Conservation (phyloP, 2,113 vertebrate genomes). For the Chaetorhynchus papuensis region DNA sequence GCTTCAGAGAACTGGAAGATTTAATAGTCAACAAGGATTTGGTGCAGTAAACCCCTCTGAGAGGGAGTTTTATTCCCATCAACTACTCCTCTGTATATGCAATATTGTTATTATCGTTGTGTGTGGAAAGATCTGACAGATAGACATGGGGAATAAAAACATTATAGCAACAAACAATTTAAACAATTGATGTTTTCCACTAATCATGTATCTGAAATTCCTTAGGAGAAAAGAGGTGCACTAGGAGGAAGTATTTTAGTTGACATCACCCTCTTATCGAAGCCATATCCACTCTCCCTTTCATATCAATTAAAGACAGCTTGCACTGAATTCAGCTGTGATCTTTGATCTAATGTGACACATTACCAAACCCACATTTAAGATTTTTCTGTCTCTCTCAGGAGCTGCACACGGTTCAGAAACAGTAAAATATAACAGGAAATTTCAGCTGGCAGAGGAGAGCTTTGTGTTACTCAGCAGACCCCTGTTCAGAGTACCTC, state of each 20-base stretch:
- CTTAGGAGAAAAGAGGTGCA: background rate
- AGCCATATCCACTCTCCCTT: background rate
- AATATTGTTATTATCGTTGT: background rate
- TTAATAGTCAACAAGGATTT: background rate
- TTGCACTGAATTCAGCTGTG: background rate
- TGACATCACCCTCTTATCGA: background rate
- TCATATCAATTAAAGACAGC: background rate
- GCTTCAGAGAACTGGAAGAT: background rate
- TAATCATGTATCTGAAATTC: background rate
- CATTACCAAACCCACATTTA: background rate
- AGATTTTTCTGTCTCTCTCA: background rate
- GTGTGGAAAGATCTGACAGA: background rate
- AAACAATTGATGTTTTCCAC: background rate
- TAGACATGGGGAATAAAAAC: background rate
- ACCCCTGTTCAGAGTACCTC: background rate
- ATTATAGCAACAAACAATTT: background rate
- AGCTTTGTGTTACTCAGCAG: background rate
- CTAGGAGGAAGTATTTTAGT: background rate
- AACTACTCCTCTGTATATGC: background rate
- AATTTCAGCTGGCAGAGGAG: background rate
- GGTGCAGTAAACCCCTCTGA: background rate
- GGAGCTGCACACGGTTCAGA: background rate
- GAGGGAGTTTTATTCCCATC: background rate
- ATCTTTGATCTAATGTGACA: background rate
- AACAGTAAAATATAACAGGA: background rate